Conservation (phyloP, 2,888 invertebrate genomes). For the Oxycera nigricornis region DNA sequence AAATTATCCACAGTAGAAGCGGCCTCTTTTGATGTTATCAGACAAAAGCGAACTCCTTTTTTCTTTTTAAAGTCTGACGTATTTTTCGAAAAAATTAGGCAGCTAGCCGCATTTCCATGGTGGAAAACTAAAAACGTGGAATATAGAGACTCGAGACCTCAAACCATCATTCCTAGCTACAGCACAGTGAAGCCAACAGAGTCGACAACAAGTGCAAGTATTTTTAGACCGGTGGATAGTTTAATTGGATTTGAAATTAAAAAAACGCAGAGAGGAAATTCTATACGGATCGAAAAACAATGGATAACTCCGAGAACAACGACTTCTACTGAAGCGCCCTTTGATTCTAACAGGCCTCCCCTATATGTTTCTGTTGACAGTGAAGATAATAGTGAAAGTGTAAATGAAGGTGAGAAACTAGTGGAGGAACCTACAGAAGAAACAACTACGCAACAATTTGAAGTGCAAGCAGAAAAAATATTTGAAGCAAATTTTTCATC, state of each 20-base stretch:
- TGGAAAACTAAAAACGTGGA: neutral
- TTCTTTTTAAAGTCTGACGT: neutral
- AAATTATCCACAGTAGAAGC: neutral
- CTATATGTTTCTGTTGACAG: neutral
- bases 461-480: too few relatives aligned
- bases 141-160: neutral
- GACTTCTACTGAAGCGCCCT: neutral
- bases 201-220: neutral
- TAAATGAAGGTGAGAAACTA: neutral
- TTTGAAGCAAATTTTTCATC: too few relatives aligned
- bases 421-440: neutral
- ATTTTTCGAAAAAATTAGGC: neutral
- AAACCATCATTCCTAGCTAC: neutral
- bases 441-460: neutral
- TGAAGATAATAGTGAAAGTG: neutral
- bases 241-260: neutral
- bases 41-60: slow-evolving; percentile 9
- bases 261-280: slow-evolving; percentile 10
- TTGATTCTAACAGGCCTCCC: neutral
- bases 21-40: neutral
- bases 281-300: slow-evolving; percentile 2
- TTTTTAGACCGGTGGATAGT: neutral
- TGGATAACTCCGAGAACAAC: neutral
- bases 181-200: neutral
- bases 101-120: neutral